These are phyloP conservation scores for Ellobius talpinus DNA, from an alignment of 2,113 vertebrate species.

Conservation along the genomic window DNA sequence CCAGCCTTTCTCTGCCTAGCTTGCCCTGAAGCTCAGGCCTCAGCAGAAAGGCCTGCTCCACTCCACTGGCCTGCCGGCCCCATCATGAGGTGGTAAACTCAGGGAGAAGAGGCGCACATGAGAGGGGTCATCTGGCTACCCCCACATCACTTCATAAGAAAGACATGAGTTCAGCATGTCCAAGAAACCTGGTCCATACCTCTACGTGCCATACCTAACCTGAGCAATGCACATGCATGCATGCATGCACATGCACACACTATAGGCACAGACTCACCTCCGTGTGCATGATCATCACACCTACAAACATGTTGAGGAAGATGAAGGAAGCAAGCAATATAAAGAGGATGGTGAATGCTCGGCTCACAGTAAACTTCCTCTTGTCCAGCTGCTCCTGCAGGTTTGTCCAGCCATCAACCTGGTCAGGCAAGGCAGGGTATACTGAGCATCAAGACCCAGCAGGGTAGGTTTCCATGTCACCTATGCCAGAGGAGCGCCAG, in stretches of 20 bases:
- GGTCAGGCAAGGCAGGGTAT: not conserved
- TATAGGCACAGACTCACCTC: conserved; percentile 54
- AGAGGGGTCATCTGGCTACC: too few species aligned
- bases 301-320: conserved; percentile 81
- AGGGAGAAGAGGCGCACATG: not conserved
- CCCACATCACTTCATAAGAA: not conserved
- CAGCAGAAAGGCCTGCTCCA: not conserved
- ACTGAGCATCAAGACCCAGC: not conserved
- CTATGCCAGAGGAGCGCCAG: not conserved
- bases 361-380: conserved; percentile 43
- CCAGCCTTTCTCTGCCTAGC: not conserved
- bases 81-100: accelerated
- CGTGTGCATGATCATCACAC: conserved; percentile 79
- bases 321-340: conserved; percentile 81
- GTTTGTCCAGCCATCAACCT: conserved; percentile 86
- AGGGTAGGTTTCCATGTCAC: not conserved
- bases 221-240: too few species aligned
- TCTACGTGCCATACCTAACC: not conserved
- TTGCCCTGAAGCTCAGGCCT: not conserved
- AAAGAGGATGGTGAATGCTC: conserved; percentile 77
- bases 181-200: not conserved
- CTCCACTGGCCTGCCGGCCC: not conserved
- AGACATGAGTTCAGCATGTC: not conserved
- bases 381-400: conserved; percentile 60
- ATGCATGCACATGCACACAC: accelerated